phyloP scores from a whole-genome alignment of 2,113 vertebrate genomes.

The Menidia beryllina region DNA sequence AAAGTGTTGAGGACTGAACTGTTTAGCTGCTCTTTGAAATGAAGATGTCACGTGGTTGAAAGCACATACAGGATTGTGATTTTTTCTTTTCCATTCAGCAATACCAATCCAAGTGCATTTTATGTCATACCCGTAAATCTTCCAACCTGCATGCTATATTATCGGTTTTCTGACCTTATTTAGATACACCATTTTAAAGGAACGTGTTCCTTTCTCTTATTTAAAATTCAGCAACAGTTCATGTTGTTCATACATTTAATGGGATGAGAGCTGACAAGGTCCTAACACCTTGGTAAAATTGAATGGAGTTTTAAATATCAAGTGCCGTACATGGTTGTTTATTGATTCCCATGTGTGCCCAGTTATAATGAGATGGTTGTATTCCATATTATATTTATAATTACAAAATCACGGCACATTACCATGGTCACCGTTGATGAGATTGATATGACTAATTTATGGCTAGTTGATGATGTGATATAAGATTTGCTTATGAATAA shows the following conservation, averaged over 20 bases:
- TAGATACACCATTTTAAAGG: background rate
- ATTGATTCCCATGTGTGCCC: constrained; percentile 64
- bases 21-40: constrained; percentile 56
- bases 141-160: background rate
- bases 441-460: constrained; percentile 67
- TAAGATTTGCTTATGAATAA: constrained; percentile 20
- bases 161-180: constrained; percentile 27
- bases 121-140: constrained; percentile 1
- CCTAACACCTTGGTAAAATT: constrained; percentile 59
- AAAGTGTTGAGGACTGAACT: constrained; percentile 48
- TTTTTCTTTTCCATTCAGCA: constrained; percentile 50
- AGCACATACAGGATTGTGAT: constrained; percentile 34
- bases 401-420: constrained; percentile 76
- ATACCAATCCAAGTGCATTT: constrained; percentile 45
- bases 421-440: constrained; percentile 70
- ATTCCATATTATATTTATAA: constrained; percentile 76
- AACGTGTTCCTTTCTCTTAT: constrained; percentile 19
- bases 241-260: constrained; percentile 63
- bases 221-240: constrained; percentile 49
- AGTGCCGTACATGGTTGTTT: constrained; percentile 64
- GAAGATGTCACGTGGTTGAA: constrained; percentile 53
- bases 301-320: constrained; percentile 66
- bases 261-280: constrained; percentile 64
- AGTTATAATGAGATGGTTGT: constrained; percentile 66
- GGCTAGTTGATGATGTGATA: constrained; percentile 33